These are phyloP conservation scores for Rhyacophila brunnea DNA, from an alignment of 1,140 invertebrate species.

Conservation along the genomic window DNA sequence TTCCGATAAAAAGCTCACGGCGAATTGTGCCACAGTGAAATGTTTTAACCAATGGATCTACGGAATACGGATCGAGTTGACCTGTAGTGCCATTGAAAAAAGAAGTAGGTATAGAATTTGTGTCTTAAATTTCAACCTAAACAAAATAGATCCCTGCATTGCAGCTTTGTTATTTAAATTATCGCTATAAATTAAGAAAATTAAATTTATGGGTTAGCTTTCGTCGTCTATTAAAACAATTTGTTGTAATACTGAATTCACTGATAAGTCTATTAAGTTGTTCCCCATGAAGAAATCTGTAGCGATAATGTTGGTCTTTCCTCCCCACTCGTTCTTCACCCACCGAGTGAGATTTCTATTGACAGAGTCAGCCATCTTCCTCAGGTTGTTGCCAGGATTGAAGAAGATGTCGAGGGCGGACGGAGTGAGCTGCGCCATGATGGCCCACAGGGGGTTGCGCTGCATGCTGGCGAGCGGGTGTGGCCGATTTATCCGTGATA, in stretches of 20 bases:
- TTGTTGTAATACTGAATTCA: conserved; percentile 47
- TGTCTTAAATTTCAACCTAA: too few species aligned
- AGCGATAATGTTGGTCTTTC: conserved; percentile 63
- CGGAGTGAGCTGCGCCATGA: conserved; percentile 73
- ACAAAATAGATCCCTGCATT: too few species aligned
- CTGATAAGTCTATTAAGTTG: conserved; percentile 60
- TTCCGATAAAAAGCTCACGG: too few species aligned
- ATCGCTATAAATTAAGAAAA: too few species aligned
- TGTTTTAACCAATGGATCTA: too few species aligned
- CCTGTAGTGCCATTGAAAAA: too few species aligned
- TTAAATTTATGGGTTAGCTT: conserved; percentile 9
- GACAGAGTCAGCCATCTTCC: conserved; percentile 61
- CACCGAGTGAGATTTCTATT: conserved; percentile 63
- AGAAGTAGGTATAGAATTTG: too few species aligned
- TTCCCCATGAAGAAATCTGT: conserved; percentile 72
- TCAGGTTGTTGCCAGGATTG: conserved; percentile 55
- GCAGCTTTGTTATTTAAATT: too few species aligned
- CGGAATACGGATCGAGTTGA: too few species aligned
- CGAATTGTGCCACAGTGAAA: too few species aligned
- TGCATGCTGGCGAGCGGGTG: conserved; percentile 46
- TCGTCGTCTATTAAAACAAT: conserved; percentile 4
- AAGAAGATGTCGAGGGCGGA: conserved; percentile 60
- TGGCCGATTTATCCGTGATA: conserved; percentile 17
- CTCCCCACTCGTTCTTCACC: conserved; percentile 61
- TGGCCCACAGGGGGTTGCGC: conserved; percentile 60